Evolutionary conservation across 2,113 vertebrate species (phyloP).

Genomic region (Perca schrenkii): DNA sequence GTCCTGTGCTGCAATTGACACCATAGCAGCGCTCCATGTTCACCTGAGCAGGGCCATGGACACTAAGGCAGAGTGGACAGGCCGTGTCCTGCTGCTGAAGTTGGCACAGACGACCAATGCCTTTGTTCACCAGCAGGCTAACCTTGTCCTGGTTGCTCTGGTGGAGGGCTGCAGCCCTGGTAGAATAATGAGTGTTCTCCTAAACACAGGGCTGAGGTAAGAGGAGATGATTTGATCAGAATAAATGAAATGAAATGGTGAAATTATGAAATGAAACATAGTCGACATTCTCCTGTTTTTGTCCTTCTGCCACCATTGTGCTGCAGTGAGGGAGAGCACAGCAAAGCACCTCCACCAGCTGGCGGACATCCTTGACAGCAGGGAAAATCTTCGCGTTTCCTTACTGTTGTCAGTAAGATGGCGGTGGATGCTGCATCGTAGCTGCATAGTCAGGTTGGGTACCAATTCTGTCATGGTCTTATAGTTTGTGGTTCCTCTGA

Average conservation of each 20-base stretch:
- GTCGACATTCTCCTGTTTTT: neutral
- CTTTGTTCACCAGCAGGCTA: constrained; percentile 7
- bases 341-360: neutral
- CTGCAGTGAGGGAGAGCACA: neutral
- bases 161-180: neutral
- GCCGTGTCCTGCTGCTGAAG: neutral
- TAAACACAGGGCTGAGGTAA: neutral
- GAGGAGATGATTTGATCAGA: neutral
- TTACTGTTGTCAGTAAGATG: neutral
- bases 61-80: neutral
- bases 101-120: neutral
- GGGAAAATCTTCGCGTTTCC: neutral
- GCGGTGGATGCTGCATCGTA: neutral
- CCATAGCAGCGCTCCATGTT: neutral
- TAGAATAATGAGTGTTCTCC: neutral
- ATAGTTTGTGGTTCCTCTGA: too few species aligned
- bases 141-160: neutral
- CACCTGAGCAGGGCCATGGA: neutral
- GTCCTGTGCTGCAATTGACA: neutral
- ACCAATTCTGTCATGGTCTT: neutral
- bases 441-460: constrained; percentile 4
- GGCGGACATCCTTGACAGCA: neutral
- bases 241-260: too few species aligned
- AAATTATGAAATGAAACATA: neutral
- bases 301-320: neutral